Base-by-base conservation (phyloP, 1,140 invertebrate genomes). In the Tetramorium simillimum region DNA sequence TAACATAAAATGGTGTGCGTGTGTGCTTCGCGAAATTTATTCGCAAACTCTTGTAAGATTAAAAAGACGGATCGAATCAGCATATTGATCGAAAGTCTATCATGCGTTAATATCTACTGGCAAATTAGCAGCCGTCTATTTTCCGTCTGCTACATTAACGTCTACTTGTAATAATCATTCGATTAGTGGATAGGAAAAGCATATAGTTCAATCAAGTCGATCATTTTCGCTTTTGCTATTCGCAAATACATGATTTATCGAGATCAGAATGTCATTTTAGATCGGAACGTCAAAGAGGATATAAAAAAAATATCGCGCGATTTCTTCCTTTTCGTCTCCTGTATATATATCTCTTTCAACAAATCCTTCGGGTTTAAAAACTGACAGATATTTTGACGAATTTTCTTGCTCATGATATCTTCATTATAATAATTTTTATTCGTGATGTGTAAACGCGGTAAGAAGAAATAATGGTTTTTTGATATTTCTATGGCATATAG, bases 331-430 rank as follows among this genome's bases (percentile, higher is more conserved):
- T 60, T 21, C 14, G 9, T 28, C 14, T n/a, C n/a, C n/a, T n/a
- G n/a, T n/a, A n/a, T n/a, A n/a, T n/a, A n/a, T n/a, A n/a, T n/a
- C n/a, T 28, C 21, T 53, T 56, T 16, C 21, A 14, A 37, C 21
- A 28, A 28, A 28, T 28, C 33, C 33, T 9, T 58, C 49, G 12
- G 18, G 43, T 24, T 24, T 89, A 85, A 80, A 62, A 90, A 87
- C 53, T 75, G n/a, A 28, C 60, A 24, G 84, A 90, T 75, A 75
- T 90, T 89, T 87, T 60, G n/a, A 70, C 87, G 24, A 89, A 21
- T 63, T 63, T 63, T 18, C 7, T 90, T 82, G 53, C 76, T 73
- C 46, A 9, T 33, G 12, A 76, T 37, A 43, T 60, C 46, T 62
- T 65, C n/a, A 53, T 46, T 62, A 43, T n/a, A 53, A 49, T 43